Percentiles rank a stretch among this genome's conserved stretches.
Conservation (phyloP, 2,797 vertebrate species). For the Columba guinea region DNA sequence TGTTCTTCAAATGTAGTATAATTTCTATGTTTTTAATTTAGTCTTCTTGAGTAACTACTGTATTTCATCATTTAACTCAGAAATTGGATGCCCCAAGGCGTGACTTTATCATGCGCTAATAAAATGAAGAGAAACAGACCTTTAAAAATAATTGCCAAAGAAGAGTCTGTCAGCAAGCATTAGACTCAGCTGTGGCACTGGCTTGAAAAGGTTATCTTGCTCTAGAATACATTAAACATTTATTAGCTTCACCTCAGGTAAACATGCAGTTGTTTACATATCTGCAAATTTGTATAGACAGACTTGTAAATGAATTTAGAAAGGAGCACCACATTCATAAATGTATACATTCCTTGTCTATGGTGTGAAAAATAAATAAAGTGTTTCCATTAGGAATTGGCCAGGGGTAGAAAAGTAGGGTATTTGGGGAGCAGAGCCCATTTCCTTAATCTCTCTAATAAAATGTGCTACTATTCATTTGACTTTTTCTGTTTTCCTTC, state of each 20-base stretch:
- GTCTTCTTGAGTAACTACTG: slow-evolving; percentile 47
- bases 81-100: slow-evolving; percentile 61
- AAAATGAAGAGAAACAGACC: slow-evolving; percentile 73
- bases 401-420: background rate
- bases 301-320: slow-evolving; percentile 50
- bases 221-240: slow-evolving; percentile 74
- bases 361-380: slow-evolving; percentile 10
- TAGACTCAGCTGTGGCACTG: slow-evolving; percentile 55
- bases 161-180: slow-evolving; percentile 66
- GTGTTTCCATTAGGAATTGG: background rate
- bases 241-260: slow-evolving; percentile 68
- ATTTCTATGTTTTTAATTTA: slow-evolving; percentile 42
- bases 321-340: slow-evolving; percentile 9
- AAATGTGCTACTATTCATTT: background rate
- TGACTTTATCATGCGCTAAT: slow-evolving; percentile 68
- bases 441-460: background rate
- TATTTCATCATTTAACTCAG: slow-evolving; percentile 65
- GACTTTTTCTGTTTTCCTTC: background rate
- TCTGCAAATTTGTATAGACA: slow-evolving; percentile 55
- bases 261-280: slow-evolving; percentile 66
- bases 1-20: background rate
- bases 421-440: background rate
- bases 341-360: background rate
- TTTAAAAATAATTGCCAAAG: slow-evolving; percentile 75
- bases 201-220: slow-evolving; percentile 65